These are phyloP conservation scores for Lithobates sylvaticus DNA, from an alignment of 2,797 vertebrate genomes.

Conservation along the genomic window DNA sequence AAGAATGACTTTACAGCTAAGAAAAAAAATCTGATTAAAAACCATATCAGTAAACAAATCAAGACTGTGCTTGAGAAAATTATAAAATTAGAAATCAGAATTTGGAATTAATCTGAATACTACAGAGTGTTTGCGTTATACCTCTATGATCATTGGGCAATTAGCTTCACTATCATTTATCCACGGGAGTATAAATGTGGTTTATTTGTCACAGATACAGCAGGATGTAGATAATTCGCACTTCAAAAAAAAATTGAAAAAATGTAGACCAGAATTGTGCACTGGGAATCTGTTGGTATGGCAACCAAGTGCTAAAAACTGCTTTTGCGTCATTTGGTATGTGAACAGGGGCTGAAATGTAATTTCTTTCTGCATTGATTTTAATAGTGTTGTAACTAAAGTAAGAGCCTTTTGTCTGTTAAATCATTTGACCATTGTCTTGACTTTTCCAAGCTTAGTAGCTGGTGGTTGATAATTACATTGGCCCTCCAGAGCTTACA, in stretches of 20 bases:
- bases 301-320: neutral
- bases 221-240: neutral
- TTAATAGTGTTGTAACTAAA: neutral
- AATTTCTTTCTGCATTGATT: neutral
- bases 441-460: neutral
- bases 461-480: neutral
- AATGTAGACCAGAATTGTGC: neutral
- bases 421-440: neutral
- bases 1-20: no score
- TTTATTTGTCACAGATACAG: neutral
- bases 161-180: neutral
- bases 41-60: neutral
- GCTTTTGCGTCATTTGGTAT: neutral
- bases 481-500: neutral
- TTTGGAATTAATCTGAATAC: no score
- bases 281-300: slow-evolving; percentile 27
- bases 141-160: neutral
- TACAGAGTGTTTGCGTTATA: neutral
- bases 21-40: neutral
- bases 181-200: neutral
- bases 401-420: neutral
- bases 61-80: neutral
- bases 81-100: neutral
- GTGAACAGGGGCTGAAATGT: neutral
- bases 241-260: neutral